Percentiles rank a stretch among this genome's conserved stretches.
These are phyloP conservation scores for Chelonia mydas DNA, from an alignment of 2,797 vertebrate species.

Conservation along the genomic window DNA sequence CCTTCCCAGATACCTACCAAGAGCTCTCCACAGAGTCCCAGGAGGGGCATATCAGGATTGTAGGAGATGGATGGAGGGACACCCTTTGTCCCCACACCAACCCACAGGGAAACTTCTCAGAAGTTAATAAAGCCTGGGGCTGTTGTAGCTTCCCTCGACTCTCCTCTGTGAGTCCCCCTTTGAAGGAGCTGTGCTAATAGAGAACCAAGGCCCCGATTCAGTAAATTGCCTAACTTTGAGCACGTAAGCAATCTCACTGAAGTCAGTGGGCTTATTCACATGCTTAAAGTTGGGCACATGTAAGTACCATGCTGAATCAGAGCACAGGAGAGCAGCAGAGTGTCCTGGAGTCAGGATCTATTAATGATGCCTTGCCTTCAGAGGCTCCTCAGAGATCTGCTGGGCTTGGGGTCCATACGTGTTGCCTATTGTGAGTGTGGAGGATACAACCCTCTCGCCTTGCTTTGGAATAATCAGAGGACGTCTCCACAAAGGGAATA, in stretches of 20 bases:
- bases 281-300: neutral
- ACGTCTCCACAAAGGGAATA: neutral
- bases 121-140: neutral
- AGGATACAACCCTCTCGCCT: neutral
- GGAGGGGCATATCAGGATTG: neutral
- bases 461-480: neutral
- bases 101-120: neutral
- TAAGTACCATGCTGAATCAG: neutral
- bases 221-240: neutral
- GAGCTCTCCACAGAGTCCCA: rapidly evolving
- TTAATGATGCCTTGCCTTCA: neutral
- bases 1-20: neutral
- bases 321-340: neutral
- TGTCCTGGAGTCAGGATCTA: rapidly evolving
- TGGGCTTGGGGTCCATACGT: neutral
- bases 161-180: neutral
- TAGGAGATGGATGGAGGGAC: neutral
- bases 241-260: neutral
- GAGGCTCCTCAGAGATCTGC: neutral
- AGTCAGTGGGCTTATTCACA: rapidly evolving
- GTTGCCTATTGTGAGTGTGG: rapidly evolving
- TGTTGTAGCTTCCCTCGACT: neutral
- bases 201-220: neutral
- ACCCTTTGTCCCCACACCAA: neutral
- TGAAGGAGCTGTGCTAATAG: neutral